phyloP scores from a whole-genome alignment of 1,140 invertebrate species.

The Subanguina moxae region DNA sequence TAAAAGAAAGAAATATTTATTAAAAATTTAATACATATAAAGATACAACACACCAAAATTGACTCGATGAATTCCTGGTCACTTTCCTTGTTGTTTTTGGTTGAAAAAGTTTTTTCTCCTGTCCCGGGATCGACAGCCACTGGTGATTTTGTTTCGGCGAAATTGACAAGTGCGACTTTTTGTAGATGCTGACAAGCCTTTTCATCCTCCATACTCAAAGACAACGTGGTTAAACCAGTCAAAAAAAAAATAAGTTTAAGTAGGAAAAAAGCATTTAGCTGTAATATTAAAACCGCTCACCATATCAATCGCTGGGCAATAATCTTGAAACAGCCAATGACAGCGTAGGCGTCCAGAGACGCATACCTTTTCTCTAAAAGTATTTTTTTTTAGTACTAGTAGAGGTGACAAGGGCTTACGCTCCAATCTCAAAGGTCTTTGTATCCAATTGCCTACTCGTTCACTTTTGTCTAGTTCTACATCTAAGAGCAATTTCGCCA shows the following conservation, averaged over 20 bases:
- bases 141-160: neutral
- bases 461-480: constrained; percentile 23
- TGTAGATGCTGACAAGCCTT: neutral
- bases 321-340: neutral
- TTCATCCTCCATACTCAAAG: neutral
- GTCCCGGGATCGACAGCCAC: neutral
- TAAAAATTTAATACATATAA: neutral
- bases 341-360: neutral
- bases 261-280: too few species aligned
- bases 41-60: neutral
- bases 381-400: neutral
- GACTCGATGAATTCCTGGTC: constrained; percentile 3
- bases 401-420: constrained; percentile 5
- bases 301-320: too few species aligned
- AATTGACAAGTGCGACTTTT: neutral
- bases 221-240: too few species aligned
- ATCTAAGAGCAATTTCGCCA: constrained; percentile 18
- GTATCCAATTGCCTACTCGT: constrained; percentile 18
- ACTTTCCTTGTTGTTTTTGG: neutral
- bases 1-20: neutral
- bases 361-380: neutral
- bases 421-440: constrained; percentile 21
- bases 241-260: too few species aligned
- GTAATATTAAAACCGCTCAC: too few species aligned
- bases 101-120: neutral